Evolutionary conservation across 2,888 invertebrate species (phyloP).

Genomic region (Formica aserva): DNA sequence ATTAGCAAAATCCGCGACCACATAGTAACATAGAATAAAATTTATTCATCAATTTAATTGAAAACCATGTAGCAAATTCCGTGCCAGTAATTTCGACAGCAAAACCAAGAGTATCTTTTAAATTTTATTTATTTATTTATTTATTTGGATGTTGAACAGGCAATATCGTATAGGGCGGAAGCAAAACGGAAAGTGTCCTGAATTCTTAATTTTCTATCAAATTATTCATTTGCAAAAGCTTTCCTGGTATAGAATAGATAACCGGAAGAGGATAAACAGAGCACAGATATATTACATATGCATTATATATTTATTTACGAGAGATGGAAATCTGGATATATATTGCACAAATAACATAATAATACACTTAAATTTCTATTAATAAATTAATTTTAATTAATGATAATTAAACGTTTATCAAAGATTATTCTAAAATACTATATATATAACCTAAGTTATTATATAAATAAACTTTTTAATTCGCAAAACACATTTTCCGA

Average conservation of each 20-base stretch:
- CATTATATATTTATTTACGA: constrained; percentile 27
- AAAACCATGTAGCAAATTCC: background rate
- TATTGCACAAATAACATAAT: background rate
- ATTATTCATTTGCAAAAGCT: constrained; percentile 59
- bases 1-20: background rate
- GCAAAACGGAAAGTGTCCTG: background rate
- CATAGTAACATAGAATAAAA: background rate
- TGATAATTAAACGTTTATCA: background rate
- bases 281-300: background rate
- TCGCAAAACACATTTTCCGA: background rate
- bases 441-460: background rate
- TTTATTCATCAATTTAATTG: constrained; percentile 4
- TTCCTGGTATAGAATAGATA: constrained; percentile 23
- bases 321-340: background rate
- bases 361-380: background rate
- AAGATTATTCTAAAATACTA: background rate
- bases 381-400: constrained; percentile 12
- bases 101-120: background rate
- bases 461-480: background rate
- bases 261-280: constrained; percentile 19
- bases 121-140: background rate
- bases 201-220: constrained; percentile 54
- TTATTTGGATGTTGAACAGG: background rate
- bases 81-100: background rate
- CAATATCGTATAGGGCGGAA: background rate